Base-by-base conservation (phyloP, 2,888 invertebrate genomes). In the Eudasyphora cyanicolor region DNA sequence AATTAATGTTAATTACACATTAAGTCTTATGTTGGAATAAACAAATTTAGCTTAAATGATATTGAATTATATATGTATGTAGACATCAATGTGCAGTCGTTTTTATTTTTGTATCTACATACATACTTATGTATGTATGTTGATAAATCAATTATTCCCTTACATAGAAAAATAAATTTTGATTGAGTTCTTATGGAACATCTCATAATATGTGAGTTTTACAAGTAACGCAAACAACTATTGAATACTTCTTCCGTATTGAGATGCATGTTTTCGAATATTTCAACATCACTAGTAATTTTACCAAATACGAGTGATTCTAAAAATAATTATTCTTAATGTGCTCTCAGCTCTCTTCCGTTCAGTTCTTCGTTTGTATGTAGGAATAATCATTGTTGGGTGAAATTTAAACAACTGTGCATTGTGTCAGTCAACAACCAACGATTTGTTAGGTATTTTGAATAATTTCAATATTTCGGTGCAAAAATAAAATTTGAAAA, bases 401-500 rank as follows among this genome's bases (percentile, higher is more conserved):
- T 29, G 29, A 38, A 38, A 54, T 54, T 35, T 71, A 54, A 21
- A 62, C 21, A 71, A 38, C 67, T 70, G 29, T 54, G 38, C 38
- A 42, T n/a, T 51, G 49, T 29, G 35, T 19, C 45, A 54, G 76
- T 45, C n/a, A 74, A 19, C 60, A 69, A 14, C 29, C 54, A 17
- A 42, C 17, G 14, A 38, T 32, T 38, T 79, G 42, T 27, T 24
- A 21, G 62, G 35, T 29, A 14, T 49, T 74, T 51, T 8, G 62
- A 69, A 60, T 38, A n/a, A 64, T 19, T 74, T 62, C 0, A 57
- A 82, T 60, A 38, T 60, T 21, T 51, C 67, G 38, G 7, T 73
- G 57, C 57, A 71, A 76, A 82, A 79, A 79, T 82, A 82, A 57
- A 62, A 57, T 74, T 62, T 38, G 38, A 73, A 45, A 24, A 70